A percentile compares a stretch with the other conserved stretches of the same genome.
phyloP scores from a whole-genome alignment of 2,113 vertebrate genomes.

The Platysternon megacephalum region DNA sequence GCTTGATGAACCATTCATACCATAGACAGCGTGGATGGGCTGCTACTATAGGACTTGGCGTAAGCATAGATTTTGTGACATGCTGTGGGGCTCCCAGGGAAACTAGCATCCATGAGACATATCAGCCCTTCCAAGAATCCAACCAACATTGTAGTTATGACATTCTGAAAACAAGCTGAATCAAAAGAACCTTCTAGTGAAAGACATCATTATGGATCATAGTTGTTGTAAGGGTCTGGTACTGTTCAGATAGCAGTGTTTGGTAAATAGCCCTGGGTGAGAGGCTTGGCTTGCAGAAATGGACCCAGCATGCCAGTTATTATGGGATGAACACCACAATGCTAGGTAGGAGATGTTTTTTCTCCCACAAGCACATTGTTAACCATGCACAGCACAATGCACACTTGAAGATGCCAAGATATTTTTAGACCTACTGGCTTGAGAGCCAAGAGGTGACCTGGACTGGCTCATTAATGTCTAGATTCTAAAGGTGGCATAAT shows the following conservation, averaged over 20 bases:
- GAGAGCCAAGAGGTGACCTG: neutral
- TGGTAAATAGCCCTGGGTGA: neutral
- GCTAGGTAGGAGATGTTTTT: neutral
- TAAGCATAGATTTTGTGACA: accelerated
- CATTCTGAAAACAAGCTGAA: accelerated
- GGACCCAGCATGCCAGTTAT: accelerated
- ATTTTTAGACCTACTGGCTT: neutral
- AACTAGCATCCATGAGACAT: accelerated
- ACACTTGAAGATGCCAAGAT: accelerated
- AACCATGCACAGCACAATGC: accelerated
- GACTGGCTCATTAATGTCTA: accelerated
- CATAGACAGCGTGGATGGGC: neutral
- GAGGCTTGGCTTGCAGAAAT: neutral
- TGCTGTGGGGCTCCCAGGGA: neutral
- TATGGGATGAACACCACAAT: neutral
- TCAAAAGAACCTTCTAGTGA: neutral
- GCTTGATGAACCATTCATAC: neutral
- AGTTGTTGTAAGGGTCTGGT: accelerated
- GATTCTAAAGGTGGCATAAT: accelerated
- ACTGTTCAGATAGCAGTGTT: accelerated
- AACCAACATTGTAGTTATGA: neutral
- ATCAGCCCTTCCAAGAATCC: neutral
- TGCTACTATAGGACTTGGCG: neutral
- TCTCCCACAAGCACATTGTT: neutral
- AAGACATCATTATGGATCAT: too few relatives aligned